Base-by-base conservation (phyloP, 2,113 vertebrate species). In the Notarius quadriscutis region DNA sequence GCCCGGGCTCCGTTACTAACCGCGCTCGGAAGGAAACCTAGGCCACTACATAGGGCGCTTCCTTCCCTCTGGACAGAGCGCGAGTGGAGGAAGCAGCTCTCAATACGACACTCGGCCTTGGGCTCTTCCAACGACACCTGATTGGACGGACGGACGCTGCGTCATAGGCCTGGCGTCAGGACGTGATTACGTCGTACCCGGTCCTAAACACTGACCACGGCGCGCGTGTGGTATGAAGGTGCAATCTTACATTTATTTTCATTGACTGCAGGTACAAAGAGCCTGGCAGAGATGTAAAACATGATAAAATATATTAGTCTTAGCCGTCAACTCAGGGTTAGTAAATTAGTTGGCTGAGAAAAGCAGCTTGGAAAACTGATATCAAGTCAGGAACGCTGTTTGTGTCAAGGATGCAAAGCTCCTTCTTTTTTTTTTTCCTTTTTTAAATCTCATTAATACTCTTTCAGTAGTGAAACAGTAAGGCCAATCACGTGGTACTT, bases 81-180 rank as follows among this genome's bases (percentile, higher is more conserved):
- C 67, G 17, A 1, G 20, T 25, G 51, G 17, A 84, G 69, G 30
- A 25, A 58, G 30, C 27, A 48, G 5, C 18, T 1, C 5, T 12
- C 50, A 2, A 48, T 48, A 60, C 55, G 30, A 84, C 30, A 84
- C 55, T 0, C 1, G 34, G 50, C 83, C 83, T 1, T 57, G 10
- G 67, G 53, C 50, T 30, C 63, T 78, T 30, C 83, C 63, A 90
- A 84, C 89, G 0, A 12, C 82, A 63, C 60, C 92, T 93, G 93
- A 95, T 96, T 96, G 95, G 95, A 71, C 89, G 14, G 89, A 79
- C 51, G 88, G 86, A 1, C 25, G 18, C 78, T 88, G 92, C 89
- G 89, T 91, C 87, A 89, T 60, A 65, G 58, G 48, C 22, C 15
- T 78, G 75, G 58, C 89, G 34, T 79, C 50, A 4, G 92, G 90